Conservation (phyloP, 2,113 vertebrate genomes). For the Polypterus bichir region DNA sequence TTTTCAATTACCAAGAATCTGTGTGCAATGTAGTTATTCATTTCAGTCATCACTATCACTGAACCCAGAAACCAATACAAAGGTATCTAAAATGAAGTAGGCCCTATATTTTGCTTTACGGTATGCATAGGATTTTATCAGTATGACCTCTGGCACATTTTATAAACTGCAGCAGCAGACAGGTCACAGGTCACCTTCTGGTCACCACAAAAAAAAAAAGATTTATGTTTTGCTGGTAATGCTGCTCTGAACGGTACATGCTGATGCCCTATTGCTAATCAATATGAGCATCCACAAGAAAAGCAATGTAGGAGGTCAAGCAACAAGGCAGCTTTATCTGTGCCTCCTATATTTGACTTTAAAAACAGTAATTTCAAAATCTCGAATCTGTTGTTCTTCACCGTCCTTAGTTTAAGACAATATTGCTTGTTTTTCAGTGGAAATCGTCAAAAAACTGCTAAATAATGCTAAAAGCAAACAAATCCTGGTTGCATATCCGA, state of each 20-base stretch:
- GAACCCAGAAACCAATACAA: conserved; percentile 28
- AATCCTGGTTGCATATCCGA: background rate
- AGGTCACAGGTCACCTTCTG: conserved; percentile 37
- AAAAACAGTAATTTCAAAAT: no score
- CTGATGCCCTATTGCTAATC: conserved; percentile 32
- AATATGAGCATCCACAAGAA: background rate
- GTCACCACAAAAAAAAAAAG: conserved; percentile 31
- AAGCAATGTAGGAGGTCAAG: no score
- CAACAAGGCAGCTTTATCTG: no score
- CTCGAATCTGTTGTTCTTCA: no score
- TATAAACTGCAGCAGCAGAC: conserved; percentile 24
- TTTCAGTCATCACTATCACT: conserved; percentile 21
- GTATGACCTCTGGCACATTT: conserved; percentile 31
- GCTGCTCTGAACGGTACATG: conserved; percentile 36
- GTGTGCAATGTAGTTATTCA: conserved; percentile 25
- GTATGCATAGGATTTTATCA: conserved; percentile 32
- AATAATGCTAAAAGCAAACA: background rate
- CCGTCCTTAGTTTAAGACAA: no score
- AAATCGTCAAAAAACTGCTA: background rate
- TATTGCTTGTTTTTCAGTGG: no score
- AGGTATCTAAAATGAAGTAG: conserved; percentile 21
- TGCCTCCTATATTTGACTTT: no score
- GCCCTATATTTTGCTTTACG: conserved; percentile 31
- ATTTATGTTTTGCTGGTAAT: conserved; percentile 34
- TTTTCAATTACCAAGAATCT: conserved; percentile 40